phyloP scores from a whole-genome alignment of 2,113 vertebrate genomes.

The Oxyura jamaicensis region DNA sequence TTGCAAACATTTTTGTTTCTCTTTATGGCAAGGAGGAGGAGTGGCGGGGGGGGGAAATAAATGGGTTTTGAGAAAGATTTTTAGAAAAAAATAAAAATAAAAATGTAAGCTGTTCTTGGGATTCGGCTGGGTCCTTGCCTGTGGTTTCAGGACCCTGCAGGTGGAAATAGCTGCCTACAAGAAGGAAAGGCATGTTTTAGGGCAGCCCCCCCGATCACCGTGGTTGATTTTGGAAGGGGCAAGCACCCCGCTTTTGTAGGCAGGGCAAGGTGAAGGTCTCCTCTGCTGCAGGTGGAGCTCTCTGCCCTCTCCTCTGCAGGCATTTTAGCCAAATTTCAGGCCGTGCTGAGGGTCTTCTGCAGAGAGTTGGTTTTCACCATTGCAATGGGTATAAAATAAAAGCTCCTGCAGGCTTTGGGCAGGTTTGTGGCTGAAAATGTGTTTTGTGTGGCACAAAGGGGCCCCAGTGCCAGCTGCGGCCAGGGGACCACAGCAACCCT shows the following conservation, averaged over 20 bases:
- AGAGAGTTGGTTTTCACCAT: not conserved
- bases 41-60: fast-evolving
- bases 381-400: fast-evolving
- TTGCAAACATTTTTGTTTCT: not conserved
- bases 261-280: not conserved
- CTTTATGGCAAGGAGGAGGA: fast-evolving
- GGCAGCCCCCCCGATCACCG: fast-evolving
- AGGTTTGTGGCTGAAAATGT: fast-evolving
- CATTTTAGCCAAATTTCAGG: not conserved
- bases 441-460: not conserved
- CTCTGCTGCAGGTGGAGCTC: not conserved
- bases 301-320: fast-evolving
- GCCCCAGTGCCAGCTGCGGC: fast-evolving
- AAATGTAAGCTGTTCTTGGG: fast-evolving
- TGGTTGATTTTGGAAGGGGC: not conserved
- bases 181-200: not conserved
- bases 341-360: not conserved
- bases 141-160: not conserved
- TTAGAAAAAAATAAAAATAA: not conserved
- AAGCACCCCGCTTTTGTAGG: fast-evolving
- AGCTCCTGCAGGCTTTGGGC: not conserved
- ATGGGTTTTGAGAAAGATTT: not conserved
- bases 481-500: not conserved
- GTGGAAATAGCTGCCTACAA: not conserved
- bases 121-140: not conserved